Percentiles rank a stretch among this genome's conserved stretches.
phyloP scores from a whole-genome alignment of 2,888 invertebrate genomes.

The Drosophila tanythrix region DNA sequence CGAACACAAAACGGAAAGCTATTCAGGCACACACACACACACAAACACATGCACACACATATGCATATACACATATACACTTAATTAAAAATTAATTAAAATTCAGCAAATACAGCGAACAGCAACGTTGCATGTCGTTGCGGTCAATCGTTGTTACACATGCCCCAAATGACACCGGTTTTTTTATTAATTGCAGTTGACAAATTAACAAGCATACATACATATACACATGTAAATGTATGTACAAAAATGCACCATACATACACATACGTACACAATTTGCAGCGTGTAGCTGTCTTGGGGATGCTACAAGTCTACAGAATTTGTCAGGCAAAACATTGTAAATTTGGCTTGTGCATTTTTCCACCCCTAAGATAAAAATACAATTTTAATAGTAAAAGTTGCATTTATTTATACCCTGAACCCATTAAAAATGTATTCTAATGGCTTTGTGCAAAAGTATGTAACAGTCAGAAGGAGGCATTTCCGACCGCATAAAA shows the following conservation, averaged over 20 bases:
- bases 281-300: neutral
- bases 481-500: neutral
- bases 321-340: neutral
- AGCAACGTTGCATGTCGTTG: constrained; percentile 27
- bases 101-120: constrained; percentile 49
- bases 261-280: neutral
- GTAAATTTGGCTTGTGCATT: neutral
- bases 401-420: neutral
- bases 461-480: no score
- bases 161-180: constrained; percentile 1
- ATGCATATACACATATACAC: constrained; percentile 34
- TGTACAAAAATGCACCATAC: neutral
- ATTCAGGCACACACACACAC: constrained; percentile 19
- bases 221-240: neutral
- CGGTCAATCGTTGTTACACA: constrained; percentile 32
- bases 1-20: constrained; percentile 14
- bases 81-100: constrained; percentile 80
- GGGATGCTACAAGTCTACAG: neutral
- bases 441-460: no score
- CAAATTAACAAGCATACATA: constrained; percentile 5
- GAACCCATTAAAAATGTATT: neutral
- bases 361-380: neutral
- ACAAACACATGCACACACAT: constrained; percentile 10
- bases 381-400: neutral
- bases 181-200: constrained; percentile 36